Conservation (phyloP, 2,888 invertebrate species). For the Podotricha telesiphe region DNA sequence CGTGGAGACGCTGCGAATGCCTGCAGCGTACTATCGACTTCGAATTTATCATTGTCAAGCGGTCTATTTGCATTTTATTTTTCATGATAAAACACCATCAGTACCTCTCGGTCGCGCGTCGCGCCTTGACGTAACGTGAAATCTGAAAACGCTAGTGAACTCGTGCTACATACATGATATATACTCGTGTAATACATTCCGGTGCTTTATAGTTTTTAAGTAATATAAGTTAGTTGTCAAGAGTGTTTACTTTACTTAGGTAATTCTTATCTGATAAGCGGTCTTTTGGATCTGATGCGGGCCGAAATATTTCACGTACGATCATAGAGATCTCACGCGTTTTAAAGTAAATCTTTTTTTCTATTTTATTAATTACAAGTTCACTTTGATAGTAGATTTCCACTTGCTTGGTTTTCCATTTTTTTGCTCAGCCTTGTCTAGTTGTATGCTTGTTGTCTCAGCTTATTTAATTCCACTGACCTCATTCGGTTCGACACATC, state of each 20-base stretch:
- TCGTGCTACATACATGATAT: not conserved
- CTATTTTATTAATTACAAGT: constrained; percentile 27
- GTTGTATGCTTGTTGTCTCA: constrained; percentile 53
- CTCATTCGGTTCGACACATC: constrained; percentile 50
- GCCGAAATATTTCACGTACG: too few relatives aligned
- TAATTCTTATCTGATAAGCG: too few relatives aligned
- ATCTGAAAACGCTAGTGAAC: not conserved
- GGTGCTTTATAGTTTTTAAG: not conserved
- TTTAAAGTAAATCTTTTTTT: not conserved
- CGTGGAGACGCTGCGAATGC: constrained; percentile 45
- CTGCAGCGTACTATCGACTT: constrained; percentile 48
- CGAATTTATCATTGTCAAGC: constrained; percentile 47
- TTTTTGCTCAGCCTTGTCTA: constrained; percentile 49
- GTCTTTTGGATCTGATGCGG: too few relatives aligned
- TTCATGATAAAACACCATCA: constrained; percentile 65
- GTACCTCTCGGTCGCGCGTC: constrained; percentile 59
- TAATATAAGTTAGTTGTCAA: too few relatives aligned
- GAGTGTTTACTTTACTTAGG: too few relatives aligned
- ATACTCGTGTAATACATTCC: not conserved
- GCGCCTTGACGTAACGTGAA: constrained; percentile 55
- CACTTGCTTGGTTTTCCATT: constrained; percentile 42
- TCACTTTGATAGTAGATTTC: constrained; percentile 36
- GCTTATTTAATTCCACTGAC: constrained; percentile 53
- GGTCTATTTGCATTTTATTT: constrained; percentile 68
- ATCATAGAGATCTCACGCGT: too few relatives aligned